Percentiles rank a stretch among this genome's conserved stretches.
Conservation (phyloP, 1,140 invertebrate species). For the Lordiphosa collinella region DNA sequence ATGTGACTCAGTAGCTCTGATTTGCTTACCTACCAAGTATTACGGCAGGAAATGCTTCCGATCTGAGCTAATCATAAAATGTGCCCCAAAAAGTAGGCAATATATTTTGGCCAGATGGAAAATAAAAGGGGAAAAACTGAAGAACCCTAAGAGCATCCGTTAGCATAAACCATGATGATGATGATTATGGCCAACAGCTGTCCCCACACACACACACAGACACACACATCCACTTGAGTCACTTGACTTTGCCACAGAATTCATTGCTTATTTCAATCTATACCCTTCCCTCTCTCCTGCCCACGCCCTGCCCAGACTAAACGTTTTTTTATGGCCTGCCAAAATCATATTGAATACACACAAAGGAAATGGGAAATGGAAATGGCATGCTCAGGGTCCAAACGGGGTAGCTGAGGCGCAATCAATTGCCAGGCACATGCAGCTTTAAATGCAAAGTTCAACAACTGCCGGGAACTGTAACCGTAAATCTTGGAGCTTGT, state of each 20-base stretch:
- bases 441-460: slow-evolving; percentile 38
- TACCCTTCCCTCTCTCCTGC: background rate
- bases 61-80: too few species aligned
- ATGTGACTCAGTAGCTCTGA: too few species aligned
- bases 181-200: slow-evolving; percentile 34
- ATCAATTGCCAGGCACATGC: slow-evolving; percentile 41
- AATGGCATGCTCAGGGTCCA: background rate
- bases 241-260: slow-evolving; percentile 21
- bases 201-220: background rate
- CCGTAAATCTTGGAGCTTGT: slow-evolving; percentile 29
- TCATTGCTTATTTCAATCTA: slow-evolving; percentile 23
- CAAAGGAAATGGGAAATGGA: background rate
- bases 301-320: slow-evolving; percentile 16
- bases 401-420: slow-evolving; percentile 3
- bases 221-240: slow-evolving; percentile 21
- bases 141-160: background rate
- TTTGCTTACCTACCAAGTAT: too few species aligned
- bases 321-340: slow-evolving; percentile 49
- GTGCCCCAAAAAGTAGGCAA: too few species aligned
- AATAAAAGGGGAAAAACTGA: background rate
- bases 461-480: slow-evolving; percentile 27
- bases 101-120: too few species aligned
- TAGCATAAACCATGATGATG: slow-evolving; percentile 20
- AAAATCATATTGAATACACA: slow-evolving; percentile 50
- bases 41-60: too few species aligned